These are phyloP conservation scores for Parazoanthus swiftii DNA, from an alignment of 92 coral and sea anemone genomes.

Conservation along the genomic window DNA sequence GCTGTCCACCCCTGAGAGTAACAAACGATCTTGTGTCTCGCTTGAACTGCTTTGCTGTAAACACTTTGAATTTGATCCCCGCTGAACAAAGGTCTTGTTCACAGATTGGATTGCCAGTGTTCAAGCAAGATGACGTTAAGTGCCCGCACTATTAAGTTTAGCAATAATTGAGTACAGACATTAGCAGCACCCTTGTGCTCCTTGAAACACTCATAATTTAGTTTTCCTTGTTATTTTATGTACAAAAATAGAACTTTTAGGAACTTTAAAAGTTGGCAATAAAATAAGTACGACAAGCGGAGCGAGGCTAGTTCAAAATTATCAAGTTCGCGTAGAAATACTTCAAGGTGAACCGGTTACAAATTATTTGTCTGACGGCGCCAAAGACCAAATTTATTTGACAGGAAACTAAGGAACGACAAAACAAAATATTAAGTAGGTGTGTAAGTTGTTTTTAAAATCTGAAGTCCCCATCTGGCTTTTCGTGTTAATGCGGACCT, in stretches of 20 bases:
- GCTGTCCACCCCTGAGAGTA: background rate
- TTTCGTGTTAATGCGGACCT: background rate
- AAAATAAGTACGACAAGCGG: too few species aligned
- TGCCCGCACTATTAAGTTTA: background rate
- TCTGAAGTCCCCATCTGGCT: background rate
- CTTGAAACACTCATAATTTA: too few species aligned
- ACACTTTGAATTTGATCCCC: background rate
- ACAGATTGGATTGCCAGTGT: background rate
- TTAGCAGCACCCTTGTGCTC: too few species aligned
- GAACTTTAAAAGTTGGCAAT: too few species aligned
- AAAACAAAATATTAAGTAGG: background rate
- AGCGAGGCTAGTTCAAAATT: too few species aligned
- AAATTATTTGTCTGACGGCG: background rate
- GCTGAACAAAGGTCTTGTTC: slow-evolving; percentile 3
- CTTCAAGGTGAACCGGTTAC: background rate
- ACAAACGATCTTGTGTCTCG: background rate
- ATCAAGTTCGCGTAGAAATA: too few species aligned
- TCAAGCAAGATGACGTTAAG: background rate
- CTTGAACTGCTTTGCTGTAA: slow-evolving; percentile 23
- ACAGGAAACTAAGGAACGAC: background rate
- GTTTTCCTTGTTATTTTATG: too few species aligned
- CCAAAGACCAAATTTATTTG: background rate
- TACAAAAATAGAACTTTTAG: too few species aligned
- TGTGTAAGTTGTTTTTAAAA: background rate
- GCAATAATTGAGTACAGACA: too few species aligned